phyloP scores from a whole-genome alignment of 2,797 vertebrate species.

The Synanceia verrucosa region DNA sequence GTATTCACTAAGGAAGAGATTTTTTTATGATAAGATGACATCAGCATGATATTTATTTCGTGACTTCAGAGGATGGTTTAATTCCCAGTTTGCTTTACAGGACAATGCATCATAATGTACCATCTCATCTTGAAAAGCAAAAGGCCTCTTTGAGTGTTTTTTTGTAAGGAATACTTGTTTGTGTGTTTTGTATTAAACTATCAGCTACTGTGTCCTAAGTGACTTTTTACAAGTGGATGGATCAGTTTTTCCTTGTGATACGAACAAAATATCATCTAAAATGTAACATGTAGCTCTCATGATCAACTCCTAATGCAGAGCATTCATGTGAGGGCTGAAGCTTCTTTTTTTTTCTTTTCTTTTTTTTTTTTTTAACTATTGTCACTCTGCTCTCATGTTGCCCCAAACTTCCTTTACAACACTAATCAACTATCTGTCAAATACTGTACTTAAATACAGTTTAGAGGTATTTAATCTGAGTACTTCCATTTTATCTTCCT shows the following conservation, averaged over 20 bases:
- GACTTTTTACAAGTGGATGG: background rate
- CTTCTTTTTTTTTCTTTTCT: too few species aligned
- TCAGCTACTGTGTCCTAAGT: background rate
- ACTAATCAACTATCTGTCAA: too few species aligned
- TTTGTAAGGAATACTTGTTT: slow-evolving; percentile 7
- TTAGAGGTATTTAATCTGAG: background rate
- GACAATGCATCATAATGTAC: slow-evolving; percentile 17
- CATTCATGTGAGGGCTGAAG: too few species aligned
- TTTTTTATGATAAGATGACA: slow-evolving; percentile 41
- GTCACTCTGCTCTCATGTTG: background rate
- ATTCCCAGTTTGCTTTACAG: slow-evolving; percentile 8
- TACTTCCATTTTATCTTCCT: background rate
- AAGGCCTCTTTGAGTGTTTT: background rate
- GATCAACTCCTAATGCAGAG: too few species aligned
- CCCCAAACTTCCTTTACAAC: background rate
- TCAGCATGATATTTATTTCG: slow-evolving; percentile 38
- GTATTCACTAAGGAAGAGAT: slow-evolving; percentile 11
- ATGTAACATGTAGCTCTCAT: background rate
- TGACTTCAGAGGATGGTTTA: slow-evolving; percentile 41
- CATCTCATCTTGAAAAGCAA: slow-evolving; percentile 17
- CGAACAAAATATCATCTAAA: background rate
- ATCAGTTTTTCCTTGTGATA: background rate
- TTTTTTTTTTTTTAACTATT: background rate
- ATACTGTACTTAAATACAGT: background rate
- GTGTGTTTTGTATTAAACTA: slow-evolving; percentile 54